These are phyloP conservation scores for Promerops cafer DNA, from an alignment of 2,113 vertebrate species.

Conservation along the genomic window DNA sequence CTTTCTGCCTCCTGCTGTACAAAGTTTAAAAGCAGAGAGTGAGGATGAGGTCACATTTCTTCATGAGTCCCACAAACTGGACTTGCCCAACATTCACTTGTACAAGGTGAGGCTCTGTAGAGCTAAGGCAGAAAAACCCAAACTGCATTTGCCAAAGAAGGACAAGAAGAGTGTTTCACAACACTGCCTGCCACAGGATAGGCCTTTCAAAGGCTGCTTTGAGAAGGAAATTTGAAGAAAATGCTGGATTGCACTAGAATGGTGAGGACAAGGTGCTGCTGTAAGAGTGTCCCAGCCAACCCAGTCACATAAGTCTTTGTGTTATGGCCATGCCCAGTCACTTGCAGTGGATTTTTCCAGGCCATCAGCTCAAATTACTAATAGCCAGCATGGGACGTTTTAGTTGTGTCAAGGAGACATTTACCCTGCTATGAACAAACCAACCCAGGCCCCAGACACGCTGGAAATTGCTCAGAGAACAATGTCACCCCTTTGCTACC, in stretches of 20 bases:
- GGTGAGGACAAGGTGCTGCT: neutral
- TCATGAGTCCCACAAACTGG: neutral
- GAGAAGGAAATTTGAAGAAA: neutral
- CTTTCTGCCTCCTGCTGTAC: neutral
- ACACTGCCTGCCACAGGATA: neutral
- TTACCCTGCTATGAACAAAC: neutral
- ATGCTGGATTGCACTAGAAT: rapidly evolving
- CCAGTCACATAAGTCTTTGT: neutral
- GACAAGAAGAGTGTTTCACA: neutral
- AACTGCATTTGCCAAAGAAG: neutral
- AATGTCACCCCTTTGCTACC: neutral
- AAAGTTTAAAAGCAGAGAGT: neutral
- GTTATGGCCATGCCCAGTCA: neutral
- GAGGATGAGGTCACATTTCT: neutral
- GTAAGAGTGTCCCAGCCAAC: neutral
- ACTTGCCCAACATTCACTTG: neutral
- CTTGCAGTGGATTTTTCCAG: neutral
- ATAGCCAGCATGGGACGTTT: neutral
- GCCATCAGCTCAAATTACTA: neutral
- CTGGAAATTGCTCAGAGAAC: neutral
- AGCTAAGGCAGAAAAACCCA: neutral
- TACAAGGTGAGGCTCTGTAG: rapidly evolving
- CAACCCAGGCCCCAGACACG: neutral
- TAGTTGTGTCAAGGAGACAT: neutral
- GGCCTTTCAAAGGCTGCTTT: neutral